Base-by-base conservation (phyloP, 30 jellyfish, hydroid and myxozoan genomes). In the Cassiopea xamachana region DNA sequence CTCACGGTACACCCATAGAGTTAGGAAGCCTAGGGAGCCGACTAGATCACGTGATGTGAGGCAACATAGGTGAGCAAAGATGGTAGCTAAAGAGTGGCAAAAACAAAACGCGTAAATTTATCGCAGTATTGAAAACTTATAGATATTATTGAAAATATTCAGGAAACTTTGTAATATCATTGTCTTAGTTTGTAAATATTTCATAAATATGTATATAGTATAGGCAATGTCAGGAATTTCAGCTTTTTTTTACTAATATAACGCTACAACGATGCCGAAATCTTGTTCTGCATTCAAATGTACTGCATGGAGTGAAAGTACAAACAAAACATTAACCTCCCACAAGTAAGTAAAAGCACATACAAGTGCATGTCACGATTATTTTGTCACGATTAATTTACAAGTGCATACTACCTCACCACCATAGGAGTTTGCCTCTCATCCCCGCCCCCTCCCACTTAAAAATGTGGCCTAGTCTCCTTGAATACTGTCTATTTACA, bases 201-300 rank as follows among this genome's bases (percentile, higher is more conserved):
- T 69, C 48, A 55, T 10, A 67, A 67, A 67, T 67, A 67, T 67
- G 76, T 19, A 67, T 13, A 67, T 19, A 67, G 76, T 77, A 67
- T 77, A 77, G 51, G 8, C 47, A n/a, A 6, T 5, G 46, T 55
- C 48, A 77, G 73, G 48, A 17, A 12, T 77, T 12, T 77, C 51
- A 5, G 19, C 49, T 17, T 77, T 18, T 17, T 51, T 13, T n/a
- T 18, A 51, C 51, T 9, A 9, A 55, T 46, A 12, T 51, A 44
- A 77, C 9, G 13, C 46, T 77, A 75, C 87, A 44, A 77, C 9
- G 13, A 77, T 77, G 87, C 87, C 74, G 87, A 77, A 77, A 51
- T 77, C 87, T 77, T 77, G 87, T 77, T 48, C 87, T 77, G 87
- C 87, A 44, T 55, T 46, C 87, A 77, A 46, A 44, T 77, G 87